These are phyloP conservation scores for Lagocephalus sceleratus DNA, from an alignment of 2,797 vertebrate species.

Conservation along the genomic window DNA sequence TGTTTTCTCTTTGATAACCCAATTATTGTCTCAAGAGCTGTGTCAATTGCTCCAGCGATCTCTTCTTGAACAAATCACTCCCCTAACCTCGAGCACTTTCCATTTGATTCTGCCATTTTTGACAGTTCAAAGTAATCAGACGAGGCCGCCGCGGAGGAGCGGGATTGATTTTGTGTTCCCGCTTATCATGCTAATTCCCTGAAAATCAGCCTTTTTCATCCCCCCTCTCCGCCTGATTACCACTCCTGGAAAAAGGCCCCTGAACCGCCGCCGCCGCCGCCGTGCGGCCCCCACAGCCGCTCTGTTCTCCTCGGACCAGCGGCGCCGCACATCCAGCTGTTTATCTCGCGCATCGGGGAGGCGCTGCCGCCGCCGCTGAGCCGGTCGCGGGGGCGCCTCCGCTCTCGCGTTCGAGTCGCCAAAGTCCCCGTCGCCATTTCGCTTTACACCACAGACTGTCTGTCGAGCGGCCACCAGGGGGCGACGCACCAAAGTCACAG, in stretches of 20 bases:
- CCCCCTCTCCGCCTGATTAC: conserved; percentile 92
- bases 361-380: too few species aligned
- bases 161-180: conserved; percentile 99
- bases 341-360: conserved; percentile 3
- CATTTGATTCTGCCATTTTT: conserved; percentile 99
- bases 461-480: too few species aligned
- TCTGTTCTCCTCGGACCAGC: conserved; percentile 19
- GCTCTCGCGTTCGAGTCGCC: too few species aligned
- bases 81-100: conserved; percentile 99
- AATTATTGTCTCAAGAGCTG: conserved; percentile 99
- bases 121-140: conserved; percentile 99
- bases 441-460: too few species aligned
- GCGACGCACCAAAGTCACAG: too few species aligned
- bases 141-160: conserved; percentile 94
- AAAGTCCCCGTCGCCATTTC: too few species aligned
- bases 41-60: conserved; percentile 99
- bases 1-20: conserved; percentile 99
- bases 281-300: conserved; percentile 52
- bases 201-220: conserved; percentile 99
- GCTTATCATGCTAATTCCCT: conserved; percentile 99
- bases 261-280: conserved; percentile 77
- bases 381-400: too few species aligned
- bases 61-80: conserved; percentile 99
- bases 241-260: conserved; percentile 91
- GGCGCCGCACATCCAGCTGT: neutral